Evolutionary conservation across 2,113 vertebrate species (phyloP), one percentile per base, ranked within the genome.

Genomic region (Tragelaphus buxtoni): DNA sequence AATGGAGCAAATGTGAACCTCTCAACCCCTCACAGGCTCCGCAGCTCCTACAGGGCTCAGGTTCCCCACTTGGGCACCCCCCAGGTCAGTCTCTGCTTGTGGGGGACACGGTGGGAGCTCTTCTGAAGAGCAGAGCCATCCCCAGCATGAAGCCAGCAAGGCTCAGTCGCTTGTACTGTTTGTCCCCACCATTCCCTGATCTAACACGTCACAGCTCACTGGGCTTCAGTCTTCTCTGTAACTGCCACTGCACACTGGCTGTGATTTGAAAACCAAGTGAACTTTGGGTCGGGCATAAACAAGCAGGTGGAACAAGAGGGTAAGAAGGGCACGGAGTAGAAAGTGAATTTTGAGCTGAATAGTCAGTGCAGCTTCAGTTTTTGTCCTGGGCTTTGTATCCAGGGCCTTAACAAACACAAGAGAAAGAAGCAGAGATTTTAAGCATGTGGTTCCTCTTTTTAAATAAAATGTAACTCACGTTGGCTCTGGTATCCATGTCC

Each of bases 61-160:
- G 39, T 4, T 49, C 10, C 56, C 9, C 22, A 2, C 3, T 11
- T 0, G 0, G 55, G 11, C 16, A 12, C 3, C 35, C 6, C 6
- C 3, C 5, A 14, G 28, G 22, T 91, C 47, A 47, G 14, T 45
- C 79, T 85, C 35, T 17, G 0, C 3, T 26, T 3, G 4, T 55
- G 2, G 18, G 42, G 8, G 65, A 35, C 4, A 55, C 14, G 35
- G 30, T 16, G 26, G 65, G 24, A 79, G 49, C 72, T 60, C 76
- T 88, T 74, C 35, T 11, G 45, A 74, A 58, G 81, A 32, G 45
- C 39, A 76, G 51, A 55, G 28, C n/a, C 14, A 69, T 2, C 45
- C 74, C 45, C 42, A 18, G 4, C 14, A 4, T 42, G 69, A 30
- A 39, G 11, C 11, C 30, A 32, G 28, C 35, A 1, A 74, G 30